These are phyloP conservation scores for Lithophane semibrunnea DNA, from an alignment of 2,888 invertebrate species.

Conservation along the genomic window DNA sequence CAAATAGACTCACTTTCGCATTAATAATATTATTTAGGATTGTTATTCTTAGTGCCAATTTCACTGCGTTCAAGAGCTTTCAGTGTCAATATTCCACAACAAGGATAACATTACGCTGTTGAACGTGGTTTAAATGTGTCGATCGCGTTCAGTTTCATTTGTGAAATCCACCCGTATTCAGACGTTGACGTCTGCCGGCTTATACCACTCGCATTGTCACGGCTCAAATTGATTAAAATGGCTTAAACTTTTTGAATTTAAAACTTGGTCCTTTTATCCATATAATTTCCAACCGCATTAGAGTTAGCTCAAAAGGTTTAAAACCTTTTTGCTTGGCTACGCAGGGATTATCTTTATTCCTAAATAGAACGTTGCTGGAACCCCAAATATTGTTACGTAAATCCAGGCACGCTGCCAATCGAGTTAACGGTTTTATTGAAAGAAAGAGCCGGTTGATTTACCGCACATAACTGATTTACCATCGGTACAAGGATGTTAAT, in stretches of 20 bases:
- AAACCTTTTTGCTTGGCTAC: slow-evolving; percentile 9
- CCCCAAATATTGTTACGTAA: slow-evolving; percentile 43
- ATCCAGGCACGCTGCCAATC: slow-evolving; percentile 61
- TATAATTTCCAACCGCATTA: slow-evolving; percentile 14
- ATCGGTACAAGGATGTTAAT: slow-evolving; percentile 45
- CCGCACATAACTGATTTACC: slow-evolving; percentile 50
- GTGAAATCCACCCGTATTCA: neutral
- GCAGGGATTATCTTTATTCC: no score
- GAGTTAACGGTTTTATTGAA: slow-evolving; percentile 56
- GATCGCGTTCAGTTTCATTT: no score
- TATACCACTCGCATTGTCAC: slow-evolving; percentile 16
- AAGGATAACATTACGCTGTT: no score
- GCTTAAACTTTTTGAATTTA: slow-evolving; percentile 27
- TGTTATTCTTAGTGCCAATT: slow-evolving; percentile 16
- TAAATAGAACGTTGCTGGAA: slow-evolving; percentile 31
- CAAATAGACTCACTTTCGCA: no score
- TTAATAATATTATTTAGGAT: no score
- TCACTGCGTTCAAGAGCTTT: no score
- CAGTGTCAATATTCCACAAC: no score
- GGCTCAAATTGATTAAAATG: slow-evolving; percentile 46
- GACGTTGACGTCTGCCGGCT: slow-evolving; percentile 27
- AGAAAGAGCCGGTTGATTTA: slow-evolving; percentile 58
- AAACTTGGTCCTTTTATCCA: slow-evolving; percentile 33
- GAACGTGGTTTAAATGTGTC: no score
- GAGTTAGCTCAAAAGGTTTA: slow-evolving; percentile 1